Evolutionary conservation across 2,888 invertebrate genomes (phyloP).

Genomic region (Ceraclea dissimilis): DNA sequence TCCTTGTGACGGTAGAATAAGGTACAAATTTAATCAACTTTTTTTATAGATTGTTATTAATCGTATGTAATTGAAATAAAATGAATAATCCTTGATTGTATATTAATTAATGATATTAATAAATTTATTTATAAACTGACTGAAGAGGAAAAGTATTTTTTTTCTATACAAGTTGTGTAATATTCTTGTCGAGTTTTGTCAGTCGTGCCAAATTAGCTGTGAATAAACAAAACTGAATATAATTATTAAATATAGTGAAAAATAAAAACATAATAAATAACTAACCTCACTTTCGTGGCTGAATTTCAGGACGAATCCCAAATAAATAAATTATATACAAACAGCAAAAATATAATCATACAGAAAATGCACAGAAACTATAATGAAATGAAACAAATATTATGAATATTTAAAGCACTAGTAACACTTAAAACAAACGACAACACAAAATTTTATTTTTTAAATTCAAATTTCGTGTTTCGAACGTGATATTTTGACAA

Average conservation of each 20-base stretch:
- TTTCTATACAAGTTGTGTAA: no score
- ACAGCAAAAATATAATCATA: neutral
- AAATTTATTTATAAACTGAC: no score
- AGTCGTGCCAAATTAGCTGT: no score
- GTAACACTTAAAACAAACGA: neutral
- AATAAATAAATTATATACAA: neutral
- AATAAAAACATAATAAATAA: conserved; percentile 7
- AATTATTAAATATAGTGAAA: neutral
- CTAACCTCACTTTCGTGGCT: conserved; percentile 20
- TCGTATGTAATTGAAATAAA: no score
- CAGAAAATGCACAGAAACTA: neutral
- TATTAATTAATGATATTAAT: no score
- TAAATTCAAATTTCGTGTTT: neutral
- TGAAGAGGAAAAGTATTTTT: no score
- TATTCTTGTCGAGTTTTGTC: no score
- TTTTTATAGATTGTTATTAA: no score
- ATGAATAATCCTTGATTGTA: no score
- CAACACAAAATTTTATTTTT: neutral
- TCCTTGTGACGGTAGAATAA: no score
- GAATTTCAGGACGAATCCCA: conserved; percentile 3
- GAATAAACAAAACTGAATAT: neutral
- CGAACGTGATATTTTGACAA: conserved; percentile 2
- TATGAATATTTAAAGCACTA: neutral
- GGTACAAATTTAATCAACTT: no score
- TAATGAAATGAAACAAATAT: no score